Percentiles rank a stretch among this genome's conserved stretches.
Evolutionary conservation across 2,888 invertebrate species (phyloP).

Genomic region (Eupithecia subfuscata): DNA sequence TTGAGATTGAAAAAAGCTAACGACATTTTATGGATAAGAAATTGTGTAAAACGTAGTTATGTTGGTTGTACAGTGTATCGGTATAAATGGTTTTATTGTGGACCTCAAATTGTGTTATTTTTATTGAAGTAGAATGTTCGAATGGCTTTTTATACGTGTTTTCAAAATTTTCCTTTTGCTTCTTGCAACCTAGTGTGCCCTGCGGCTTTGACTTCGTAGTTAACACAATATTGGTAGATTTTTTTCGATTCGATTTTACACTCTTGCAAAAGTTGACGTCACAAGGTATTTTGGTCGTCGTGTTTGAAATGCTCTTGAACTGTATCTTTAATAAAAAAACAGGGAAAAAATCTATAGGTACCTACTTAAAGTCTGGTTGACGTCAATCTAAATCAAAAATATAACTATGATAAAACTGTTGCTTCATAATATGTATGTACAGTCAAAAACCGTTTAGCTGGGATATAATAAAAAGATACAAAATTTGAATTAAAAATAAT

Average conservation of each 20-base stretch:
- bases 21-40: constrained; percentile 33
- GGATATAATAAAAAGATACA: neutral
- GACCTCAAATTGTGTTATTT: constrained; percentile 15
- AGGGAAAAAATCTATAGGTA: no score
- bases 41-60: constrained; percentile 27
- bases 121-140: constrained; percentile 2
- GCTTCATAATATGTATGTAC: neutral
- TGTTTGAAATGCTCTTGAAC: no score
- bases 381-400: neutral
- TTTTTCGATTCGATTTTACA: neutral
- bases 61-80: neutral
- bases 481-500: neutral
- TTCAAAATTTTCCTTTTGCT: neutral
- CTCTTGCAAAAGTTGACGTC: neutral
- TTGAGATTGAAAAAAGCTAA: constrained; percentile 37
- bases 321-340: no score
- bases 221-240: neutral
- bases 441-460: neutral
- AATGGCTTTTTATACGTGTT: constrained; percentile 1
- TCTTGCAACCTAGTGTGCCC: neutral
- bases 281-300: no score
- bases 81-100: constrained; percentile 22
- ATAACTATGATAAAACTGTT: neutral
- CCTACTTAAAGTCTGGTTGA: no score
- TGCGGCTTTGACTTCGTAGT: neutral